A percentile compares a stretch with the other conserved stretches of the same genome.
phyloP scores from a whole-genome alignment of 2,888 invertebrate genomes.

The Cantharis rufa region DNA sequence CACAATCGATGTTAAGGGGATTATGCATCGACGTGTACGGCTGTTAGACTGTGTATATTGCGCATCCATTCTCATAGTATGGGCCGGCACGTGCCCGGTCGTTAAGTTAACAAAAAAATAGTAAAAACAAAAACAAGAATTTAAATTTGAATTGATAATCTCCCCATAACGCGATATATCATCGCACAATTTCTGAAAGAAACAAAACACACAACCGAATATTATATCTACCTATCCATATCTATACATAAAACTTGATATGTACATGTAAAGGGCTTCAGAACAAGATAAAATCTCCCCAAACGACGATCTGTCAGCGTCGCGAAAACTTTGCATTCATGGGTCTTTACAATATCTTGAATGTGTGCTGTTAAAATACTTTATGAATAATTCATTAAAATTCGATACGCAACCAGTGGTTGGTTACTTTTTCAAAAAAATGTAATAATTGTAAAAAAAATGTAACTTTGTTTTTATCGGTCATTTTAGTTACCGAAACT shows the following conservation, averaged over 20 bases:
- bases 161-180: neutral
- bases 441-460: neutral
- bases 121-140: neutral
- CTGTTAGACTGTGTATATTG: no score
- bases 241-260: neutral
- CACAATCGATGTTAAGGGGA: neutral
- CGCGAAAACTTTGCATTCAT: conserved; percentile 22
- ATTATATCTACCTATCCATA: neutral
- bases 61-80: no score
- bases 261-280: conserved; percentile 11
- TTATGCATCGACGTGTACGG: neutral
- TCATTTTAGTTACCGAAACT: neutral
- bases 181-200: neutral
- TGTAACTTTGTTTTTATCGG: neutral
- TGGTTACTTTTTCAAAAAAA: conserved; percentile 38
- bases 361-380: conserved; percentile 16
- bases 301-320: conserved; percentile 33
- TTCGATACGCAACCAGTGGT: conserved; percentile 45
- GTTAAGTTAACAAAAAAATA: neutral
- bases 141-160: neutral
- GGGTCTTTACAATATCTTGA: conserved; percentile 18
- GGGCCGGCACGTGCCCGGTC: neutral
- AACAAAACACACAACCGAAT: neutral
- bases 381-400: conserved; percentile 42
- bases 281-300: conserved; percentile 27